Evolutionary conservation across 2,797 vertebrate species (phyloP).

Genomic region (Enoplosus armatus): DNA sequence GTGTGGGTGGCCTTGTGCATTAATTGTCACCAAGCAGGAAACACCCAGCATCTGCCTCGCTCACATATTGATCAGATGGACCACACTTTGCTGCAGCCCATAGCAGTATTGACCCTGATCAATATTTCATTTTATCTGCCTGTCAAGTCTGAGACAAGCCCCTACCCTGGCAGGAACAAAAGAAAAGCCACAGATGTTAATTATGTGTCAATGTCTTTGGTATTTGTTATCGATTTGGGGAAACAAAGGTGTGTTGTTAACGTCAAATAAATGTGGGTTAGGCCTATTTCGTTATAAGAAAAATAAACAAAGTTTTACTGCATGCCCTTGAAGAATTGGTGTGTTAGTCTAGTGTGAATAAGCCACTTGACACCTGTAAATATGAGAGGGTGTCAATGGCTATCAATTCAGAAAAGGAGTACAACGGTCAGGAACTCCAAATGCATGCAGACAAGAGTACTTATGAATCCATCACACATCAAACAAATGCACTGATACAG

Average conservation of each 20-base stretch:
- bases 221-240: constrained; percentile 56
- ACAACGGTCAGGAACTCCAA: constrained; percentile 35
- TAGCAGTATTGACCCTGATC: constrained; percentile 70
- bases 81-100: constrained; percentile 61
- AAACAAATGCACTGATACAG: constrained; percentile 30
- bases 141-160: constrained; percentile 62
- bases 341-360: constrained; percentile 22
- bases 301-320: not conserved
- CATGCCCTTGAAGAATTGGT: constrained; percentile 4
- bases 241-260: constrained; percentile 42
- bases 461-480: constrained; percentile 38
- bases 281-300: not conserved
- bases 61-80: constrained; percentile 70
- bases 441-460: constrained; percentile 14
- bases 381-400: constrained; percentile 22
- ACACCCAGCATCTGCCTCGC: constrained; percentile 55
- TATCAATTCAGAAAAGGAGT: constrained; percentile 64
- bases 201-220: constrained; percentile 60
- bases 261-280: constrained; percentile 7
- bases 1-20: constrained; percentile 62
- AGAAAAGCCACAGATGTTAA: constrained; percentile 66
- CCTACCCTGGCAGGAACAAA: constrained; percentile 31
- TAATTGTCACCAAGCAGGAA: constrained; percentile 69
- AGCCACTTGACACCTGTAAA: constrained; percentile 31
- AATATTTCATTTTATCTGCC: constrained; percentile 83